Base-by-base conservation (phyloP, 2,888 invertebrate species). In the Cartodere bifasciata region DNA sequence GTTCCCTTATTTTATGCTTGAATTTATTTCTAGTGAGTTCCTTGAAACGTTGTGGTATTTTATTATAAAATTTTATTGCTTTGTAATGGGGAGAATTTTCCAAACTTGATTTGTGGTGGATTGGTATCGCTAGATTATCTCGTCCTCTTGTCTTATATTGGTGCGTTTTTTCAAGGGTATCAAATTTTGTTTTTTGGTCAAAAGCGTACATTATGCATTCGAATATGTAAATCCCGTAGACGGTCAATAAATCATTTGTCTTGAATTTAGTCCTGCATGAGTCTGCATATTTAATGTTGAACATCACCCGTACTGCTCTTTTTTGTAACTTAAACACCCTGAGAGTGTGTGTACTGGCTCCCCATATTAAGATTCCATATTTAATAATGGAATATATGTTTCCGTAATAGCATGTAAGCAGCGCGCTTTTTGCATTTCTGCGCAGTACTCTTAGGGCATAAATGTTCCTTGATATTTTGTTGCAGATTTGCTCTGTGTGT, bases 171-270 rank as follows among this genome's bases (percentile, higher is more conserved):
- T n/a, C n/a, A n/a, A n/a, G n/a, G n/a, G n/a, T n/a, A n/a, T n/a
- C n/a, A n/a, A n/a, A n/a, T n/a, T n/a, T n/a, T n/a, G n/a, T n/a
- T n/a, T n/a, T n/a, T n/a, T n/a, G n/a, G n/a, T n/a, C n/a, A n/a
- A 13, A 25, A 5, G 16, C 16, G 14, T 16, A 25, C 25, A 25
- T 25, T 6, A 25, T n/a, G 25, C 13, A 25, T 25, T 25, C 25
- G 10, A 16, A 25, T 4, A 25, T 25, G 4, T 24, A 25, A 5
- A 13, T n/a, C 4, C 15, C 14, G 12, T 4, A 25, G 7, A 25
- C 12, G 4, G 13, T 13, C 14, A 13, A 16, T 4, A 25, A 4
- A n/a, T 25, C 11, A 4, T 14, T 4, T 2, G 25, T 5, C 7
- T 12, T 25, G 25, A 25, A 25, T 12, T 10, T 16, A 3, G 24